Evolutionary conservation across 2,888 invertebrate genomes (phyloP).

Genomic region (Iselma pallidipennis): DNA sequence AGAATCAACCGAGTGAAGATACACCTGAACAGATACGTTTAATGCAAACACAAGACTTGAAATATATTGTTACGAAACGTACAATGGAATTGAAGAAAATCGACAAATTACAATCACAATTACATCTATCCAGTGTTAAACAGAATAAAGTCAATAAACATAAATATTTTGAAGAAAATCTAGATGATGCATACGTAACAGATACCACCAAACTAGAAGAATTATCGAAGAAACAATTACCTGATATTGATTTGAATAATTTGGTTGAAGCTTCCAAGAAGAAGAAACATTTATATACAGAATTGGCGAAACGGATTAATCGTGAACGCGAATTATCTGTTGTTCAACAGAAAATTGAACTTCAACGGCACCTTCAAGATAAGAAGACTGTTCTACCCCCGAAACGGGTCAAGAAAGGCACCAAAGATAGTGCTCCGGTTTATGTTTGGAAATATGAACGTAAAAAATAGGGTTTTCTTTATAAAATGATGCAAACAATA

Average conservation of each 20-base stretch:
- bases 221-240: conserved; percentile 64
- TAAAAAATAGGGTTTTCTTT: conserved; percentile 64
- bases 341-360: conserved; percentile 78
- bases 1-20: conserved; percentile 72
- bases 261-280: conserved; percentile 61
- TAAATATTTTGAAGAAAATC: conserved; percentile 73
- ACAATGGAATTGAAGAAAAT: conserved; percentile 81
- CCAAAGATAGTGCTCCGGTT: conserved; percentile 71
- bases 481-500: neutral
- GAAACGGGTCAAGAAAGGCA: conserved; percentile 65
- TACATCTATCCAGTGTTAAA: conserved; percentile 81
- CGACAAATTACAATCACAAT: conserved; percentile 71
- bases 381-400: conserved; percentile 66
- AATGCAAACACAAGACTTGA: conserved; percentile 90
- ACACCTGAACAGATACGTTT: conserved; percentile 82
- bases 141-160: conserved; percentile 74
- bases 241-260: conserved; percentile 62
- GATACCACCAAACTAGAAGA: conserved; percentile 69
- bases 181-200: conserved; percentile 50
- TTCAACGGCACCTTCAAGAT: conserved; percentile 69
- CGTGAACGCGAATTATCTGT: conserved; percentile 76
- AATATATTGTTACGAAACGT: conserved; percentile 85
- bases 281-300: conserved; percentile 70
- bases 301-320: conserved; percentile 74
- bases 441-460: conserved; percentile 82